Evolutionary conservation across 2,888 invertebrate genomes (phyloP), one percentile per base, ranked within the genome.

Genomic region (Sarcophaga rosellei): DNA sequence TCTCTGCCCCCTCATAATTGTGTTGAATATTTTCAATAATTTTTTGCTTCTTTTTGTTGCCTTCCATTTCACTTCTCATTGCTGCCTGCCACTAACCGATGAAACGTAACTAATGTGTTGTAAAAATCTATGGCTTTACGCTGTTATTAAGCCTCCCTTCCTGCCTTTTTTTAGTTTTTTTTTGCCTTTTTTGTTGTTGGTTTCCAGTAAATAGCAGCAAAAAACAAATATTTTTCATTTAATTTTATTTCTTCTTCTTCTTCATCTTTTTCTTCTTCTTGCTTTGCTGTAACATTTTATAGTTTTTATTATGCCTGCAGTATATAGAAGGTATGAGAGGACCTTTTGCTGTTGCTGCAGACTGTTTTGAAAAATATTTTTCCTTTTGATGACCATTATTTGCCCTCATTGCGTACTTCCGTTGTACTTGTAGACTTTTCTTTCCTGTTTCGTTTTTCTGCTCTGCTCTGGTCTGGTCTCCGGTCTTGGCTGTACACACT

Each of bases 41-140:
- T 57, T 57, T 2, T 11, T 17, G 1, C 57, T 15, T 57, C 35
- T 61, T 15, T 44, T 72, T 61, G 2, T n/a, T 66, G 11, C 35
- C 35, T 35, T 35, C 35, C 35, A 35, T 35, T 35, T 6, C 73
- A 47, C 4, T 47, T 47, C 47, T 47, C 15, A 47, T 47, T 47
- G 15, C 35, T 35, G 35, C 6, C 66, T 74, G 23, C 62, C 70
- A 25, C 70, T 68, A 74, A 65, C 86, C 79, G 80, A 88, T 88
- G 86, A 88, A 88, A 86, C 80, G 86, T 73, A 77, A 81, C 86
- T 82, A 84, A 88, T 88, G 88, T 82, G 77, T 81, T 86, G 84
- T 61, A 86, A 82, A 86, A 81, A 81, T 84, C 86, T 86, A 86
- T 86, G 86, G 84, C 84, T 84, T 75, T 80, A 80, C 80, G 80